phyloP scores from a whole-genome alignment of 2,888 invertebrate species.

The Hypselothyrea guttata region DNA sequence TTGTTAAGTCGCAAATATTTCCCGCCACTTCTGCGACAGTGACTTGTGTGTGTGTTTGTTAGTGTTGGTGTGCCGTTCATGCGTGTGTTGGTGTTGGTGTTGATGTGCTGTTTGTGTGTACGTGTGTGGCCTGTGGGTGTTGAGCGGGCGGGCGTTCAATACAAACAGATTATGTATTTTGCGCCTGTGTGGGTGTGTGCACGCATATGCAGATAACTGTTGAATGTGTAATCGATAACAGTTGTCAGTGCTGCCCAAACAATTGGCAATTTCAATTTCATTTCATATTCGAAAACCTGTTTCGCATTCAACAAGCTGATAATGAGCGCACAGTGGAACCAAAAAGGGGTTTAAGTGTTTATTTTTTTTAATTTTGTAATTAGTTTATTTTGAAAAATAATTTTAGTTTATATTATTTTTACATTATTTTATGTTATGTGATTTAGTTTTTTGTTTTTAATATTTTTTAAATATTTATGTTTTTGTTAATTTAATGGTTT shows the following conservation, averaged over 20 bases:
- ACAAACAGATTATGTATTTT: constrained; percentile 48
- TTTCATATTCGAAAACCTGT: constrained; percentile 6
- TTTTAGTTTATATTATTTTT: too few relatives aligned
- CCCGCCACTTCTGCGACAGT: constrained; percentile 71
- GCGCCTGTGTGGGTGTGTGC: too few relatives aligned
- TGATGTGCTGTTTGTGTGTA: constrained; percentile 9
- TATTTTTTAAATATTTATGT: too few relatives aligned
- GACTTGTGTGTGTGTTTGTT: constrained; percentile 67
- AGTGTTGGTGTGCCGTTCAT: constrained; percentile 31
- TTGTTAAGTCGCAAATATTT: constrained; percentile 44
- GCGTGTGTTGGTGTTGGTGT: constrained; percentile 25
- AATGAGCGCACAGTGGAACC: neutral
- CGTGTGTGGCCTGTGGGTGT: constrained; percentile 29
- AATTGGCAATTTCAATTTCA: too few relatives aligned
- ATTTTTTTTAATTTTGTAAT: too few relatives aligned
- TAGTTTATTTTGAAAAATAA: too few relatives aligned
- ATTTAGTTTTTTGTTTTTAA: too few relatives aligned
- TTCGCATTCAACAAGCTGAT: constrained; percentile 2
- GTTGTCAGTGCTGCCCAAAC: constrained; percentile 2
- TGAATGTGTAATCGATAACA: constrained; percentile 1
- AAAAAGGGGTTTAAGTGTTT: too few relatives aligned
- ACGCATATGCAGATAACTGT: constrained; percentile 4
- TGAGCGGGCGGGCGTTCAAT: constrained; percentile 35
- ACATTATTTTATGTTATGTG: too few relatives aligned
- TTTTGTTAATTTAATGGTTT: too few relatives aligned